Conservation (phyloP, 2,797 vertebrate genomes). For the Rhynchonycteris naso region DNA sequence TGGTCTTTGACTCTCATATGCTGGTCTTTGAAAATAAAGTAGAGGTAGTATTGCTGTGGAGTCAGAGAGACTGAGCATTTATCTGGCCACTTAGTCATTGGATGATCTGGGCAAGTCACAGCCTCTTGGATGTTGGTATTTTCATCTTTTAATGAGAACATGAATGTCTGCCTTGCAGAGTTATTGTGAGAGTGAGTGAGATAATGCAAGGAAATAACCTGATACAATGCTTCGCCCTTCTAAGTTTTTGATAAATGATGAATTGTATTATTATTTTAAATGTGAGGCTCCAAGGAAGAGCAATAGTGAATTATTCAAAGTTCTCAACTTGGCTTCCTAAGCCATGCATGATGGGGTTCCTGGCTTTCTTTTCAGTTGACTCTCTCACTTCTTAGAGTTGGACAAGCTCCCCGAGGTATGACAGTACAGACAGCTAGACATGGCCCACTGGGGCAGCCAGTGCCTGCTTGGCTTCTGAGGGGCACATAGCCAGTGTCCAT, state of each 20-base stretch:
- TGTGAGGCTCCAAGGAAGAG: not conserved
- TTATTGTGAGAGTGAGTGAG: not conserved
- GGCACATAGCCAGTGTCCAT: accelerated
- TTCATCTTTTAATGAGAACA: not conserved
- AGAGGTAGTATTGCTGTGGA: not conserved
- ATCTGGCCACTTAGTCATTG: not conserved
- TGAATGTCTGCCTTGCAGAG: not conserved
- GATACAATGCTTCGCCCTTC: not conserved
- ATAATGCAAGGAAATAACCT: not conserved
- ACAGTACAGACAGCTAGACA: not conserved
- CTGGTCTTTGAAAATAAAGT: not conserved
- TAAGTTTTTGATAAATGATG: not conserved
- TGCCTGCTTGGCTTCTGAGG: not conserved
- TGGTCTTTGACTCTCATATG: not conserved
- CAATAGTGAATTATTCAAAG: not conserved
- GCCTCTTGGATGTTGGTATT: not conserved
- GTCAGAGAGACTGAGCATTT: not conserved
- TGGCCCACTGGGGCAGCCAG: not conserved
- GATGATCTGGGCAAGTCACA: not conserved
- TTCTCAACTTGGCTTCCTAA: not conserved
- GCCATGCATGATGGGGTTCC: not conserved
- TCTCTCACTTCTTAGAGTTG: not conserved
- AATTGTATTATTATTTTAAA: conserved; percentile 19
- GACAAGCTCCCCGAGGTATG: too few species aligned
- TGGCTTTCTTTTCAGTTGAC: not conserved